phyloP scores from a whole-genome alignment of 2,888 invertebrate genomes.

The Oithona nana region DNA sequence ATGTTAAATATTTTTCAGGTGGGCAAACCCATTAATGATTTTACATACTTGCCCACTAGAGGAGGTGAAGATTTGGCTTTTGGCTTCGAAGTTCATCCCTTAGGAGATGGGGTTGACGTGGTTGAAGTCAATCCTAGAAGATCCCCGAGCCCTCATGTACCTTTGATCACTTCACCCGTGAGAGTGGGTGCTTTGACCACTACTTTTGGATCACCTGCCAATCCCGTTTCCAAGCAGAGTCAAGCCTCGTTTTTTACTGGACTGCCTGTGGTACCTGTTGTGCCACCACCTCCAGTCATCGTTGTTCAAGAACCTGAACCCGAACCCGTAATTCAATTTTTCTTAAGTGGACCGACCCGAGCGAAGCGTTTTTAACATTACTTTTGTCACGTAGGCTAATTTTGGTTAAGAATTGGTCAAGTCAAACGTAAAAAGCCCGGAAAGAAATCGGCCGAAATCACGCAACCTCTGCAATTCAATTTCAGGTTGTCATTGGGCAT shows the following conservation, averaged over 20 bases:
- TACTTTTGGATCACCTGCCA: neutral
- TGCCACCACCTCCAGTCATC: neutral
- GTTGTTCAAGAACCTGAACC: neutral
- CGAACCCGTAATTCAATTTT: neutral
- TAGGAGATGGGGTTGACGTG: neutral
- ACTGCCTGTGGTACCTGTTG: neutral
- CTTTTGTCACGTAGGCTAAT: no score
- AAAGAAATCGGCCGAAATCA: no score
- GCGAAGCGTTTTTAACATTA: no score
- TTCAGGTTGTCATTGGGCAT: neutral
- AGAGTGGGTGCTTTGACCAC: neutral
- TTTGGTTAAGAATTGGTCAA: no score
- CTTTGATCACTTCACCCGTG: neutral
- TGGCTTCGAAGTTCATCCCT: neutral
- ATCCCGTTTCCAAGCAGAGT: constrained; percentile 2
- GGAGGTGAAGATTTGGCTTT: neutral
- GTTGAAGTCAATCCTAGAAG: neutral
- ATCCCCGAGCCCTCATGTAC: neutral
- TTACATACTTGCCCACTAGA: neutral
- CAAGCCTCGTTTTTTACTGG: constrained; percentile 12
- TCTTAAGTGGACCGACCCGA: no score
- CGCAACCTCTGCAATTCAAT: no score
- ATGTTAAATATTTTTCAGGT: neutral
- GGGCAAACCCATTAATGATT: neutral
- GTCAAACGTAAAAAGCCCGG: no score